Percentiles rank a stretch among this genome's conserved stretches.
Evolutionary conservation across 2,888 invertebrate species (phyloP).

Genomic region (Ichneumoninae sp.): DNA sequence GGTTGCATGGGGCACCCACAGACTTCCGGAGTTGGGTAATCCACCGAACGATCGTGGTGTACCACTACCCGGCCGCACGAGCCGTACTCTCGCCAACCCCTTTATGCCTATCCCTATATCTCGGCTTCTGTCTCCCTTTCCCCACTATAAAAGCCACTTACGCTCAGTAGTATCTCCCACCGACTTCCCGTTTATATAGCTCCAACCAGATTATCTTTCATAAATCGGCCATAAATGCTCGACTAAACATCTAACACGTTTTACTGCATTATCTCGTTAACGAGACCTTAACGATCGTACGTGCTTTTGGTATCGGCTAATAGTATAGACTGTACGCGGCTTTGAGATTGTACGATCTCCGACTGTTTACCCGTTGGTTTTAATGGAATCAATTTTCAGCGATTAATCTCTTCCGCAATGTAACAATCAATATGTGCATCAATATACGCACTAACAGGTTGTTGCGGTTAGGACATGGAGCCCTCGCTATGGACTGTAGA

Average conservation of each 20-base stretch:
- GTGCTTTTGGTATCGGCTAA: not conserved
- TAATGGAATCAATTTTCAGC: not conserved
- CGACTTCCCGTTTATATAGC: conserved; percentile 32
- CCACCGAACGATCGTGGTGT: conserved; percentile 68
- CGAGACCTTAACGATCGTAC: conserved; percentile 8
- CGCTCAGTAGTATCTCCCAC: conserved; percentile 25
- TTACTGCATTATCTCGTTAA: conserved; percentile 8
- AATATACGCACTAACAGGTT: not conserved
- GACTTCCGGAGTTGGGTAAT: conserved; percentile 67
- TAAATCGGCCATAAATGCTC: conserved; percentile 34
- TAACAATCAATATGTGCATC: not conserved
- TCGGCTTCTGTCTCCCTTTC: conserved; percentile 39
- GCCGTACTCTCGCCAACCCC: conserved; percentile 20
- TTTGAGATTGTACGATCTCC: not conserved
- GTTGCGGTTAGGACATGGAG: too few relatives aligned
- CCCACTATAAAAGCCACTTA: conserved; percentile 54
- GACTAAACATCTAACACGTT: conserved; percentile 9
- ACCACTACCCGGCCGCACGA: conserved; percentile 63
- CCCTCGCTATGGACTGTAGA: not conserved
- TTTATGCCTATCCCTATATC: conserved; percentile 35
- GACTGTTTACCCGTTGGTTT: not conserved
- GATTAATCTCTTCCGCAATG: not conserved
- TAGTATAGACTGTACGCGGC: not conserved
- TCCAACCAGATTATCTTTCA: conserved; percentile 45
- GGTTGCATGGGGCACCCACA: conserved; percentile 45